Evolutionary conservation across 2,113 vertebrate genomes (phyloP).

Genomic region (Eolophus roseicapilla): DNA sequence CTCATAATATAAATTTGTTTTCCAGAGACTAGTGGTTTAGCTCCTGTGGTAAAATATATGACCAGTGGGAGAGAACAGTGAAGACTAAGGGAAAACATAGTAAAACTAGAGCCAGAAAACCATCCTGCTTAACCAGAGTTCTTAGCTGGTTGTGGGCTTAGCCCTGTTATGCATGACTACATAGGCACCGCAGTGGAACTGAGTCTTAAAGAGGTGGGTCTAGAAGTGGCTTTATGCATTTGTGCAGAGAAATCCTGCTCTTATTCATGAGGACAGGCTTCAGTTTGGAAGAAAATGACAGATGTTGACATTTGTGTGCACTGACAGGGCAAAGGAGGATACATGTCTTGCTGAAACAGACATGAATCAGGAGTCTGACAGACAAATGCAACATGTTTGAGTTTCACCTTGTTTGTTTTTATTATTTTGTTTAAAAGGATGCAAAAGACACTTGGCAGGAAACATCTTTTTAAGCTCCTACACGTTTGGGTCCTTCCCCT

Average conservation of each 20-base stretch:
- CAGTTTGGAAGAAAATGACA: not conserved
- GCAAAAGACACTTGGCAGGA: not conserved
- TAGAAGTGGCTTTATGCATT: not conserved
- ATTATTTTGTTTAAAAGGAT: not conserved
- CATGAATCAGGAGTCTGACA: not conserved
- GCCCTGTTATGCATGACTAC: accelerated
- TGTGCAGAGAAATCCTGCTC: not conserved
- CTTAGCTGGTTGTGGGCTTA: not conserved
- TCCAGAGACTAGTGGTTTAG: not conserved
- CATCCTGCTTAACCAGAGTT: not conserved
- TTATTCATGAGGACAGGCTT: not conserved
- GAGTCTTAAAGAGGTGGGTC: not conserved
- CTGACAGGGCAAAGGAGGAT: not conserved
- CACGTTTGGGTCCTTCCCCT: not conserved
- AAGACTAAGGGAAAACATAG: not conserved
- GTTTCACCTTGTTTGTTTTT: not conserved
- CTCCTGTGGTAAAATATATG: not conserved
- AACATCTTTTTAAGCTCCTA: not conserved
- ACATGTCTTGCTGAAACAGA: not conserved
- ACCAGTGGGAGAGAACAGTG: not conserved
- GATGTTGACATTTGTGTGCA: not conserved
- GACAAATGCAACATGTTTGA: not conserved
- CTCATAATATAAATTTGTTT: not conserved
- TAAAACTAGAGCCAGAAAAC: not conserved
- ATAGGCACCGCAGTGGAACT: not conserved